Evolutionary conservation across 2,888 invertebrate genomes (phyloP), one percentile per base, ranked within the genome.

Genomic region (Brachyptera risi): DNA sequence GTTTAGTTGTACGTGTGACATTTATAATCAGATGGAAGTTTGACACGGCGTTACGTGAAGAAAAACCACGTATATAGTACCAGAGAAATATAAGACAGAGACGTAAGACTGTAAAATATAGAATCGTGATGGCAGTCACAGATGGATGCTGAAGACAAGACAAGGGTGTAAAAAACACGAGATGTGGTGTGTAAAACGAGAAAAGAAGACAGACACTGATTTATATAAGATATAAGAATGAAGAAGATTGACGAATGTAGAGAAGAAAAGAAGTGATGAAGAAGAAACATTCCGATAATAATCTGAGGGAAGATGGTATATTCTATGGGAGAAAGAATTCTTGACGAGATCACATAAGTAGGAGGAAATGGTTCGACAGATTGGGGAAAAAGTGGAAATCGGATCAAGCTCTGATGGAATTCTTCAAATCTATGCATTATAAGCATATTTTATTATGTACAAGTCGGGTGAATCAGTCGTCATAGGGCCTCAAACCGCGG

Each of bases 191-290:
- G 21, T 24, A 47, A 21, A 37, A 37, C 17, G 54, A 37, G 35
- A 37, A 54, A 35, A 11, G 35, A 54, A 35, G 54, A 54, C 37
- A 19, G 54, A n/a, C 37, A 54, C 54, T 54, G 54, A 54, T 54
- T 54, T 54, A 54, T 54, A 44, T 44, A 37, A 19, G 37, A 35
- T 35, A 17, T 17, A 21, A 21, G 54, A 31, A 17, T 37, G 54
- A 54, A 19, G 54, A 54, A 54, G 54, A 54, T 54, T 54, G 54
- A 54, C 35, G 54, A 54, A 54, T 54, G 35, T 51, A 26, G 50
- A 54, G 37, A 54, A 47, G 24, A 24, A 47, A 47, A 47, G 47
- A n/a, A 24, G 23, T n/a, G 47, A 47, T 21, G 47, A 23, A 47
- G 47, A 47, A 21, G 23, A 24, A 24, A 21, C 2, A 24, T 24